These are phyloP conservation scores for Archaeoteleia sp. DNA, from an alignment of 2,888 invertebrate genomes.

Conservation along the genomic window DNA sequence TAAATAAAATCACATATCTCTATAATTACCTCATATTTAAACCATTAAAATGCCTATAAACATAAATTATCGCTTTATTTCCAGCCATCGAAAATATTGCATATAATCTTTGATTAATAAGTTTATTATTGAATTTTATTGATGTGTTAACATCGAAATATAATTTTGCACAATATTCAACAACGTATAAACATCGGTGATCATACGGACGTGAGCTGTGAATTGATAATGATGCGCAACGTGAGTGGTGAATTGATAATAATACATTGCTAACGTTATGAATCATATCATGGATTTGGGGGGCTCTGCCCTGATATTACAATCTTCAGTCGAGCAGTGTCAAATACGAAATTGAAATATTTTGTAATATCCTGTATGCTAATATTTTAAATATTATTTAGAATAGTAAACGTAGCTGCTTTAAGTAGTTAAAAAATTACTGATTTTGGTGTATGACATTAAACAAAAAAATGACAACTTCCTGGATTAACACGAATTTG, in stretches of 20 bases:
- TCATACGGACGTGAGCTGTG: constrained; percentile 1
- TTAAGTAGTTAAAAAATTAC: too few species aligned
- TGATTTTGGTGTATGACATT: too few species aligned
- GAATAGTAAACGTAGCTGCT: too few species aligned
- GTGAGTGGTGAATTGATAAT: not conserved
- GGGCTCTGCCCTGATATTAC: constrained; percentile 12
- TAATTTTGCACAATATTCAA: constrained; percentile 7
- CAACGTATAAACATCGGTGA: constrained; percentile 9
- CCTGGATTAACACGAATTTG: too few species aligned
- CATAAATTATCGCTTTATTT: too few species aligned
- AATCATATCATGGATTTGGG: constrained; percentile 10
- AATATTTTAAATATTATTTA: not conserved
- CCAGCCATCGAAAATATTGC: too few species aligned
- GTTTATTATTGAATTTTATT: not conserved
- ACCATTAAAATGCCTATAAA: too few species aligned
- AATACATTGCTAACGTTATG: constrained; percentile 4
- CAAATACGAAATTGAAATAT: constrained; percentile 9
- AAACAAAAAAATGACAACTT: too few species aligned
- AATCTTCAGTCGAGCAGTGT: not conserved
- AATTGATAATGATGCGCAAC: constrained; percentile 9
- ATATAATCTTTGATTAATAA: not conserved
- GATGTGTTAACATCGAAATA: not conserved
- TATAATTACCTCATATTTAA: too few species aligned
- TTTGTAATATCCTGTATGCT: constrained; percentile 1
- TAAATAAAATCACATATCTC: too few species aligned